phyloP scores from a whole-genome alignment of 2,113 vertebrate genomes.

The Amblyopsis rosae region DNA sequence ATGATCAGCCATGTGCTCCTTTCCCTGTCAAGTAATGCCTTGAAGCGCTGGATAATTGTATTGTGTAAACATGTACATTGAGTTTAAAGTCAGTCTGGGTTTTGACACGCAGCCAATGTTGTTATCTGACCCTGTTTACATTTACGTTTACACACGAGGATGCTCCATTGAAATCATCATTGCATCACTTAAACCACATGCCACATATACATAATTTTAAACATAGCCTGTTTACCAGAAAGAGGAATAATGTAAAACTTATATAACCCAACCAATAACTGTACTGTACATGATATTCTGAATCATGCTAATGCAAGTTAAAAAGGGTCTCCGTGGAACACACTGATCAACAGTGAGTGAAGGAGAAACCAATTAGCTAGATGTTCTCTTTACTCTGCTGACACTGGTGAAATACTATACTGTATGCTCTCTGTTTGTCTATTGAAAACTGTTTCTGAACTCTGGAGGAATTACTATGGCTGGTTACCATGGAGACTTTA shows the following conservation, averaged over 20 bases:
- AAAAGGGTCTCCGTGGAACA: neutral
- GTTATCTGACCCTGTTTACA: neutral
- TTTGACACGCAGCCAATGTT: neutral
- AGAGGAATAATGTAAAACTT: too few species aligned
- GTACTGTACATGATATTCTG: too few species aligned
- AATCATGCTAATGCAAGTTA: too few species aligned
- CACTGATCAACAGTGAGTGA: neutral
- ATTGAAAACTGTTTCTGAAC: neutral
- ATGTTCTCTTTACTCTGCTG: too few species aligned
- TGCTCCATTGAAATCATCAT: too few species aligned
- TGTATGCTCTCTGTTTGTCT: neutral
- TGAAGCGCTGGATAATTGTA: neutral
- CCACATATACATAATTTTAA: too few species aligned
- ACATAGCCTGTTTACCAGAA: too few species aligned
- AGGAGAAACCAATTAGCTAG: neutral
- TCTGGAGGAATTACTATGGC: neutral
- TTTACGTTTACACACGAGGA: too few species aligned
- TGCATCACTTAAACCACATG: too few species aligned
- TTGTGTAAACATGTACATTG: constrained; percentile 2
- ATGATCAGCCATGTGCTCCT: constrained; percentile 1
- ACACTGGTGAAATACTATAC: too few species aligned
- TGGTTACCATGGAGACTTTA: neutral
- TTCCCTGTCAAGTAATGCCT: constrained; percentile 7
- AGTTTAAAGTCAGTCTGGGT: neutral
- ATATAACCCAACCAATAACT: too few species aligned